A percentile compares a stretch with the other conserved stretches of the same genome.
Conservation (phyloP, 2,113 vertebrate genomes). For the Budorcas taxicolor region DNA sequence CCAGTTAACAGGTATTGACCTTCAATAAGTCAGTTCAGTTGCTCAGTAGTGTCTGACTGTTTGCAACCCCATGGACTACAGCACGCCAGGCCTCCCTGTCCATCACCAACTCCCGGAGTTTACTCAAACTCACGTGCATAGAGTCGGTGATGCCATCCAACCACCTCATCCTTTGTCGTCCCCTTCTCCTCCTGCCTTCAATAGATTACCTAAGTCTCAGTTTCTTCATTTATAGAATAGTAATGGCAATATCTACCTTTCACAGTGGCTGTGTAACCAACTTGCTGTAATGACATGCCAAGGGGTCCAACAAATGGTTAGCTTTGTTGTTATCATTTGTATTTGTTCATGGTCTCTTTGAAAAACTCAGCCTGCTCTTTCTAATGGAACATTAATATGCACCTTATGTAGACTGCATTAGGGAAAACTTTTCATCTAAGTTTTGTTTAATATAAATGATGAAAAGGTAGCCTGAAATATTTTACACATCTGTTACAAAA, state of each 20-base stretch:
- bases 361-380: neutral
- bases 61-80: neutral
- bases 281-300: neutral
- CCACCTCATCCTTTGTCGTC: fast-evolving
- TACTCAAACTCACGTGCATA: neutral
- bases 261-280: fast-evolving
- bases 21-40: neutral
- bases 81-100: neutral
- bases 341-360: neutral
- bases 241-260: neutral
- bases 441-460: slow-evolving; percentile 60
- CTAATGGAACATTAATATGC: neutral
- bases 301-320: neutral
- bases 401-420: slow-evolving; percentile 51
- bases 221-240: neutral
- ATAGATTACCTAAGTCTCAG: neutral
- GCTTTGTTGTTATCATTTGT: neutral
- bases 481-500: slow-evolving; percentile 71
- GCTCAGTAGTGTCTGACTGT: neutral
- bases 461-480: slow-evolving; percentile 68
- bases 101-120: neutral
- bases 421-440: slow-evolving; percentile 58
- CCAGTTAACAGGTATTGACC: neutral
- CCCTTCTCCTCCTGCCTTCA: neutral
- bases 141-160: neutral